phyloP scores from a whole-genome alignment of 2,113 vertebrate genomes.

The Suricata suricatta region DNA sequence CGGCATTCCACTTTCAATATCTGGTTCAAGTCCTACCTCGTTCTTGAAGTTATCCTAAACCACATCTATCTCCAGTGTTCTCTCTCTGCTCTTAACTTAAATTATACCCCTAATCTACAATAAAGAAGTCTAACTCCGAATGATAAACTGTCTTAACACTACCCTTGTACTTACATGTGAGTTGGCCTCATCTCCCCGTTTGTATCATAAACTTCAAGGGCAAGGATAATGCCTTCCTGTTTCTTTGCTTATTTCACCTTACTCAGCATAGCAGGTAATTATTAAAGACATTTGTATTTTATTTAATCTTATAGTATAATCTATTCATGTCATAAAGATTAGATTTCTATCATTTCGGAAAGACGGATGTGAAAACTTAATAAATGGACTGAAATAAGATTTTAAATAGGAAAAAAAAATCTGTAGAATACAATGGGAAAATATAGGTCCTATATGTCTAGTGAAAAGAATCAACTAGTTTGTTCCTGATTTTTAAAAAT shows the following conservation, averaged over 20 bases:
- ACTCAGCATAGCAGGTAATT: neutral
- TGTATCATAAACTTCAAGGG: neutral
- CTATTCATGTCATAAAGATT: slow-evolving; percentile 63
- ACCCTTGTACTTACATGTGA: neutral
- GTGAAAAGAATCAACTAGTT: neutral
- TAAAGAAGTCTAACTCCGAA: neutral
- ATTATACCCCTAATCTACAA: neutral
- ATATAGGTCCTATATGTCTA: neutral
- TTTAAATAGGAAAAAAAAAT: neutral
- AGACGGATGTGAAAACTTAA: neutral
- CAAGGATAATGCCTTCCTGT: neutral
- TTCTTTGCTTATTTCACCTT: neutral
- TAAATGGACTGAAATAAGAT: neutral
- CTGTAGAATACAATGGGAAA: neutral
- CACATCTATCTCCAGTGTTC: neutral
- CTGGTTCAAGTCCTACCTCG: neutral
- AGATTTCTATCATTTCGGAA: slow-evolving; percentile 4
- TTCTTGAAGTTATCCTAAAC: neutral
- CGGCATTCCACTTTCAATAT: neutral
- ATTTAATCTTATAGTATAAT: slow-evolving; percentile 21
- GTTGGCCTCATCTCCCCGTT: neutral
- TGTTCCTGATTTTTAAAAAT: neutral
- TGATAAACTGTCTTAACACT: neutral
- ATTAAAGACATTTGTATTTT: slow-evolving; percentile 6
- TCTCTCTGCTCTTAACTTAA: neutral